phyloP scores from a whole-genome alignment of 2,113 vertebrate species.

The Pachyramphus minor region DNA sequence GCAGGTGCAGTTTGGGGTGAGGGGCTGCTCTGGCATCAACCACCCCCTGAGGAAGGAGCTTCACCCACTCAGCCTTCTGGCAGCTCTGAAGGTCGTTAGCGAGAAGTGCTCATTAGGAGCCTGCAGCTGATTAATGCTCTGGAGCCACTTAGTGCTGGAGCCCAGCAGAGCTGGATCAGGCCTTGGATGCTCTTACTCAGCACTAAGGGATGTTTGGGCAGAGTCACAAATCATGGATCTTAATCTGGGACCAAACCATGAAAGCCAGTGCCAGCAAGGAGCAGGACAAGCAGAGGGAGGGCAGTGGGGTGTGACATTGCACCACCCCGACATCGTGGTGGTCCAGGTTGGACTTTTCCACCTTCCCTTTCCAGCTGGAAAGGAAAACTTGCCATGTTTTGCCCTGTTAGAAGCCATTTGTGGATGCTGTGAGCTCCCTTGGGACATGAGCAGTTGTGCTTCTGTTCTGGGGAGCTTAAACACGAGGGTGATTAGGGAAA shows the following conservation, averaged over 20 bases:
- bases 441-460: not conserved
- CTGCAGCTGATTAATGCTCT: not conserved
- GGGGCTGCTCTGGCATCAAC: not conserved
- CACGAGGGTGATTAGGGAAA: not conserved
- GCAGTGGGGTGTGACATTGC: rapidly evolving
- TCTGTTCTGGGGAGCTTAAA: not conserved
- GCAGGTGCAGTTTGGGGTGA: not conserved
- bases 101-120: not conserved
- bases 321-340: rapidly evolving
- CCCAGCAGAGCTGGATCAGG: not conserved
- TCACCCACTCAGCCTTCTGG: not conserved
- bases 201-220: not conserved
- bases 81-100: not conserved
- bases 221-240: not conserved
- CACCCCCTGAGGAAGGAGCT: not conserved
- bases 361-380: not conserved
- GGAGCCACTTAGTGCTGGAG: not conserved
- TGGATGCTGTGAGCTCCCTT: not conserved
- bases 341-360: not conserved
- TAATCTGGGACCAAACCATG: not conserved
- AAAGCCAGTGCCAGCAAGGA: not conserved
- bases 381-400: not conserved
- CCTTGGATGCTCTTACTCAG: not conserved
- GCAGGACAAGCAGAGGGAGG: not conserved
- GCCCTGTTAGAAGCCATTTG: not conserved